A percentile compares a stretch with the other conserved stretches of the same genome.
These are phyloP conservation scores for Psephotus haematonotus DNA, from an alignment of 2,113 vertebrate genomes.

Conservation along the genomic window DNA sequence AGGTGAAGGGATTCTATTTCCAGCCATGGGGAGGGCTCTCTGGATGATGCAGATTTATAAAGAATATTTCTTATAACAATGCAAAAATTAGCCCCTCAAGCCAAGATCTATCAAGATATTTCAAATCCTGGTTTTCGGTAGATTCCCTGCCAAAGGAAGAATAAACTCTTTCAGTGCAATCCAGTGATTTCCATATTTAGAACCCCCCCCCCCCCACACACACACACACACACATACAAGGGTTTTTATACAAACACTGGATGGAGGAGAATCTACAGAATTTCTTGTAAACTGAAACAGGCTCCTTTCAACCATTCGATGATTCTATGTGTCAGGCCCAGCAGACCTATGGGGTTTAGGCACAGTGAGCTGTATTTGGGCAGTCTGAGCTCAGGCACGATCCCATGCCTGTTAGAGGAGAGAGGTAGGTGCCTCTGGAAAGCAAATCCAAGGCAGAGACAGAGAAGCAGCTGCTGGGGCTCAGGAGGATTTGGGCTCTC, in stretches of 20 bases:
- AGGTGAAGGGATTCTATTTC: neutral
- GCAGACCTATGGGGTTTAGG: neutral
- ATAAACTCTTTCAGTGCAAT: neutral
- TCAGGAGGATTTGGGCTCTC: neutral
- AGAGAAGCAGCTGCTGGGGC: neutral
- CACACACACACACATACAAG: rapidly evolving
- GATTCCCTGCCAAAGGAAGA: neutral
- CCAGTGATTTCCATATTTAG: neutral
- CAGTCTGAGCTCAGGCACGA: neutral
- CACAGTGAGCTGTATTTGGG: rapidly evolving
- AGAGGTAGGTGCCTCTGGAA: neutral
- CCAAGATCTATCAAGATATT: neutral
- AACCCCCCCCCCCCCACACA: neutral
- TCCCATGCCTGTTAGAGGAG: neutral
- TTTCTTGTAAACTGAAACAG: neutral
- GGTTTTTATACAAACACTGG: neutral
- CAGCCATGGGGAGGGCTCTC: neutral
- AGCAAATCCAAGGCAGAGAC: rapidly evolving
- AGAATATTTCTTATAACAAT: neutral
- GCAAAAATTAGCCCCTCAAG: neutral
- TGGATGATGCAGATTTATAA: neutral
- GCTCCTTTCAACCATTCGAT: neutral
- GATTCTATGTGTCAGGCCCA: neutral
- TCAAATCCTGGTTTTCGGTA: neutral
- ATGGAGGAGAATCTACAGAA: constrained; percentile 10